Conservation (phyloP, 2,113 vertebrate species). For the Psephotus haematonotus region DNA sequence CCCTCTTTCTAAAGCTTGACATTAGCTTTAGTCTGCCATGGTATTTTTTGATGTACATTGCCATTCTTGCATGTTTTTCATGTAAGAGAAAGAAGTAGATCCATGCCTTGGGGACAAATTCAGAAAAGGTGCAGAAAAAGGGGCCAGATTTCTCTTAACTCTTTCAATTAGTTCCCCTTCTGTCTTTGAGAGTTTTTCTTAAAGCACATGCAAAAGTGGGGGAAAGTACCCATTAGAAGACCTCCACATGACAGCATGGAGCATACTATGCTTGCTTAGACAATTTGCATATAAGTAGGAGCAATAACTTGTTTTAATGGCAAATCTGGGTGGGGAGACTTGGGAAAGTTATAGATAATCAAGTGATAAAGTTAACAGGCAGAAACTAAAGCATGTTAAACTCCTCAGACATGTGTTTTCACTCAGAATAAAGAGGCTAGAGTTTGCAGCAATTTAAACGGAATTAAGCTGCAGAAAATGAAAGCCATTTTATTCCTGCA, state of each 20-base stretch:
- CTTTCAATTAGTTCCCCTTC: not conserved
- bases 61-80: not conserved
- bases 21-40: not conserved
- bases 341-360: conserved; percentile 12
- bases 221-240: not conserved
- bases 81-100: not conserved
- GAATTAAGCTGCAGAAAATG: conserved; percentile 55
- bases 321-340: not conserved
- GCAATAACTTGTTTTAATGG: not conserved
- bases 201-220: not conserved
- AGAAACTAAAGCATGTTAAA: conserved; percentile 18
- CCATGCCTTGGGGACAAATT: not conserved
- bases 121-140: not conserved
- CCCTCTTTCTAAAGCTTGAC: not conserved
- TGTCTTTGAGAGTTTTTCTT: not conserved
- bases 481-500: conserved; percentile 31
- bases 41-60: not conserved
- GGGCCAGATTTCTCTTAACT: not conserved
- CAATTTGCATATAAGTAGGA: not conserved
- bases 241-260: not conserved
- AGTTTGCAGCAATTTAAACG: conserved; percentile 58
- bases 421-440: conserved; percentile 32
- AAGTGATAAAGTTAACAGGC: conserved; percentile 38
- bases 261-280: not conserved
- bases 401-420: conserved; percentile 52